Base-by-base conservation (phyloP, 2,888 invertebrate genomes). In the Drosophila mulleri region DNA sequence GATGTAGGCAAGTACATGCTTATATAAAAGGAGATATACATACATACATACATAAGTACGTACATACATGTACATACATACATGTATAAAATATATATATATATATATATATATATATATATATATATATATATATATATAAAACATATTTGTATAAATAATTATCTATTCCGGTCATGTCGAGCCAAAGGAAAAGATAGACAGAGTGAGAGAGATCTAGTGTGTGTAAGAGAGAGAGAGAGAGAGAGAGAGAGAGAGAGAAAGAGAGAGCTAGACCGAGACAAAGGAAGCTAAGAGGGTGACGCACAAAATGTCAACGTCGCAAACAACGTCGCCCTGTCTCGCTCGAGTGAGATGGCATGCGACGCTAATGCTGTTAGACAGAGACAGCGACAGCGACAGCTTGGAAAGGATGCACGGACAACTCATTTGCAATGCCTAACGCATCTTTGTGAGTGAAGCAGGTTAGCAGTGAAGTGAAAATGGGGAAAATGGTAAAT, bases 121-220 rank as follows among this genome's bases (percentile, higher is more conserved):
- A n/a, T 26, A 32, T 6, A 35, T 20, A n/a, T 52, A 54, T 26
- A 35, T 52, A 42, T n/a, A 23, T 35, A 2, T 60, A 45, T 56
- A n/a, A 29, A 56, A 16, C 60, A 64, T 64, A 75, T 75, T 80
- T 76, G 66, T 76, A 74, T 61, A 80, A 81, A 82, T 83, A 89
- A 84, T 89, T 89, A 89, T 85, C 73, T 81, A 89, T 89, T 90
- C 89, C 79, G 83, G 90, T 90, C 89, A 88, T 86, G 90, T 86
- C 74, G 78, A 58, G 53, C 64, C 47, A 50, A 62, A 78, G 45
- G 35, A 23, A 41, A 23, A 53, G 42, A 61, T n/a, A 52, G 18
- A 47, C 16, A 39, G 16, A 41, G n/a, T 41, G 8, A 8, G n/a
- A 8, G 8, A n/a, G 39, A 16, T 16, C 5, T 23, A 14, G 23